These are phyloP conservation scores for Sebastes vulpes DNA, from an alignment of 2,797 vertebrate genomes.

Conservation along the genomic window DNA sequence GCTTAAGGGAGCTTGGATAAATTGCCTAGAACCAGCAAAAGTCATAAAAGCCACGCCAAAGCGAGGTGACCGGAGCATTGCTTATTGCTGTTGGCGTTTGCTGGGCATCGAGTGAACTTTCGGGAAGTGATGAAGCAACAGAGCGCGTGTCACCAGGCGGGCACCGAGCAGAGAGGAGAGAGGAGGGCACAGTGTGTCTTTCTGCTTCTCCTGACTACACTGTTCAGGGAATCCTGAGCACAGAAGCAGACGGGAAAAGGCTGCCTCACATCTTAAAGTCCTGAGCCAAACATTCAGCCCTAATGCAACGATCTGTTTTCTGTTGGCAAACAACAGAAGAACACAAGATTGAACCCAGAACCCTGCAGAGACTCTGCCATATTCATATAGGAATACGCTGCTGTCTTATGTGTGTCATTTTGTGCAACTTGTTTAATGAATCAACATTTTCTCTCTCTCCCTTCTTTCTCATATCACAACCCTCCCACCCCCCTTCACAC, in stretches of 20 bases:
- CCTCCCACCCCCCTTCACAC: not conserved
- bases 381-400: not conserved
- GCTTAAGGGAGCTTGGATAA: slow-evolving; percentile 46
- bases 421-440: not conserved
- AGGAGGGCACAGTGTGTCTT: not conserved
- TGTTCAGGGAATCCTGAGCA: not conserved
- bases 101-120: slow-evolving; percentile 48
- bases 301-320: not conserved
- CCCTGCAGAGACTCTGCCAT: not conserved
- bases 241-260: not conserved
- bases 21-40: slow-evolving; percentile 40
- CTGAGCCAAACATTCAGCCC: not conserved
- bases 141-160: slow-evolving; percentile 41
- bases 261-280: not conserved
- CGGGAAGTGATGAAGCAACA: slow-evolving; percentile 71
- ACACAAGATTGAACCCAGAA: no score
- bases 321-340: no score
- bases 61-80: slow-evolving; percentile 48
- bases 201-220: not conserved
- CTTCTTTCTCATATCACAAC: not conserved
- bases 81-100: slow-evolving; percentile 72
- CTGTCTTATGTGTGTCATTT: not conserved
- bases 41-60: slow-evolving; percentile 42
- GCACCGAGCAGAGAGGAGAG: slow-evolving; percentile 14
- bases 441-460: slow-evolving; percentile 11